phyloP scores from a whole-genome alignment of 1,140 invertebrate genomes.

The Drosophila paulistorum region DNA sequence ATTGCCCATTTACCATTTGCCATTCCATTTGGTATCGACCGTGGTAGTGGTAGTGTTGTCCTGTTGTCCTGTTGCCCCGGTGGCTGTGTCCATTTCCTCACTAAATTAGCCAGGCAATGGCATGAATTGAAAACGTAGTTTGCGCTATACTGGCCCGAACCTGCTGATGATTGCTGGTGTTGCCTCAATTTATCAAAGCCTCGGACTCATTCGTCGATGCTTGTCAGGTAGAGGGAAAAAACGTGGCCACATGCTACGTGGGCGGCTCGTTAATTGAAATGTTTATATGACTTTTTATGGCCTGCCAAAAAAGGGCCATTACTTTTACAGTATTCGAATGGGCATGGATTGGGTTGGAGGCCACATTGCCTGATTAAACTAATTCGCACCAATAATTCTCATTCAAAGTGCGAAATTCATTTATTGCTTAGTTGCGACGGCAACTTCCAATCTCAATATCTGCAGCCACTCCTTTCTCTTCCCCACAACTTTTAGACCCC shows the following conservation, averaged over 20 bases:
- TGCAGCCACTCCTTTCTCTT: background rate
- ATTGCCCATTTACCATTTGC: conserved; percentile 1
- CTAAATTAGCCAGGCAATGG: conserved; percentile 79
- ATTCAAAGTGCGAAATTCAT: conserved; percentile 39
- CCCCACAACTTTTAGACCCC: background rate
- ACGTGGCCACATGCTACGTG: conserved; percentile 55
- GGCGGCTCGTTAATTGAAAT: conserved; percentile 73
- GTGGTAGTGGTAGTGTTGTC: conserved; percentile 10
- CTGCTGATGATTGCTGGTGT: conserved; percentile 53
- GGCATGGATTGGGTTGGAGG: conserved; percentile 14
- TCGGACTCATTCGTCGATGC: conserved; percentile 71
- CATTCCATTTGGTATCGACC: conserved; percentile 5
- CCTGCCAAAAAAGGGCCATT: conserved; percentile 75
- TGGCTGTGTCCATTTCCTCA: conserved; percentile 69
- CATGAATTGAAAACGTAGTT: conserved; percentile 72
- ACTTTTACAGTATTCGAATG: conserved; percentile 72
- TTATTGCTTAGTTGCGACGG: conserved; percentile 19
- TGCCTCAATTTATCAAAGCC: conserved; percentile 78
- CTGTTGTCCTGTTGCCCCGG: conserved; percentile 21
- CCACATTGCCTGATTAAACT: conserved; percentile 67
- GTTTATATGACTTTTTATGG: conserved; percentile 81
- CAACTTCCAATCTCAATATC: conserved; percentile 22
- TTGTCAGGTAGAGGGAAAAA: conserved; percentile 56
- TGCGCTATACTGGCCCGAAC: conserved; percentile 37
- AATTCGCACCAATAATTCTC: conserved; percentile 69